Percentiles rank a stretch among this genome's conserved stretches.
Evolutionary conservation across 2,888 invertebrate species (phyloP).

Genomic region (Morpho achilles): DNA sequence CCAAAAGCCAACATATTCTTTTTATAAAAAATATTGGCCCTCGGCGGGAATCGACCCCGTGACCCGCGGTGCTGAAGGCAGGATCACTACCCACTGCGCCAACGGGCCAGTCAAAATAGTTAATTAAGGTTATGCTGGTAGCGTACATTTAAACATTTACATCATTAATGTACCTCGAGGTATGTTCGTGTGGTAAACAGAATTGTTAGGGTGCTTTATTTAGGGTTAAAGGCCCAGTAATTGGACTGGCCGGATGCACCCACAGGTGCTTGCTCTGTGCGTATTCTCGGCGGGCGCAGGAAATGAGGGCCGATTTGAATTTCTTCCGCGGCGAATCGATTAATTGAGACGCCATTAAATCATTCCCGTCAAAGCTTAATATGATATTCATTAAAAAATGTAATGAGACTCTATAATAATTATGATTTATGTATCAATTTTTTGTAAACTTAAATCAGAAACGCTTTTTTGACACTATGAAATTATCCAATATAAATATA

Average conservation of each 20-base stretch:
- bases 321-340: slow-evolving; percentile 63
- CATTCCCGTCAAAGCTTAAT: slow-evolving; percentile 21
- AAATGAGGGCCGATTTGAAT: slow-evolving; percentile 71
- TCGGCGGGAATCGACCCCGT: too few species aligned
- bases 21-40: too few species aligned
- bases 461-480: neutral
- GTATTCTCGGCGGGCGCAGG: slow-evolving; percentile 52
- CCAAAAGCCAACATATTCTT: too few species aligned
- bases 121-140: slow-evolving; percentile 10
- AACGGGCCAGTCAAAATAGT: neutral
- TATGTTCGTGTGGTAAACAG: slow-evolving; percentile 50
- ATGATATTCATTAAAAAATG: slow-evolving; percentile 19
- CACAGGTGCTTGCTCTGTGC: slow-evolving; percentile 58
- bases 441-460: too few species aligned
- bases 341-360: slow-evolving; percentile 46
- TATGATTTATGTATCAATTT: neutral
- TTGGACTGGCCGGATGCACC: slow-evolving; percentile 65
- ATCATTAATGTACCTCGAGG: slow-evolving; percentile 47
- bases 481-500: neutral
- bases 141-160: slow-evolving; percentile 30
- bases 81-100: too few species aligned
- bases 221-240: slow-evolving; percentile 63
- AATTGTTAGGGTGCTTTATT: slow-evolving; percentile 58
- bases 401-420: slow-evolving; percentile 17
- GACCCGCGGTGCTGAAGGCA: too few species aligned